Base-by-base conservation (phyloP, 2,888 invertebrate species). In the Melieria picta region DNA sequence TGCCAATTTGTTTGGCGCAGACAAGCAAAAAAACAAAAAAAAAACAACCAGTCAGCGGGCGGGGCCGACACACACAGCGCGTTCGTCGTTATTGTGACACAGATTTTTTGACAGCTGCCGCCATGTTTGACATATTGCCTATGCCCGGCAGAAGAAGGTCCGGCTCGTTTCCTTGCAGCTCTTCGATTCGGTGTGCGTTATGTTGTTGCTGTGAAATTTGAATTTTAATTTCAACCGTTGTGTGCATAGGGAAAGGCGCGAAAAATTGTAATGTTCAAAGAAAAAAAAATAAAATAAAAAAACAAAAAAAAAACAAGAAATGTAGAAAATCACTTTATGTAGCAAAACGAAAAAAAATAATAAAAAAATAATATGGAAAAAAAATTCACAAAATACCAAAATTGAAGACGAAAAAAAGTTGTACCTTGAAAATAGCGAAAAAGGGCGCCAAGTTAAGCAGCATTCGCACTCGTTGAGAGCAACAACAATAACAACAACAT, bases 41-140 rank as follows among this genome's bases (percentile, higher is more conserved):
- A 52, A 11, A 52, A 5, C 5, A 5, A 58, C 9, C 9, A n/a
- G 57, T 57, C 7, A 5, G 10, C 10, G 10, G 5, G 5, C 10
- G 13, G 13, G 10, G 13, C 11, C 11, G 30, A 30, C 30, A 30
- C 30, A 3, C 30, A 30, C 30, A 30, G 30, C 30, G 30, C 30
- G 30, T 30, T 30, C 30, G 30, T 30, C 30, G 30, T 30, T 3
- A 30, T 52, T 57, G 48, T 65, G 60, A 13, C 65, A 65, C 55
- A 71, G 65, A 71, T 71, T 71, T 71, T 65, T 55, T 71, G 71
- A 71, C 71, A 65, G 71, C 65, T 65, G 65, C 61, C 61, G 60
- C 48, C 65, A 30, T 55, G 42, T 64, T 70, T 71, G 71, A 71
- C 71, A 71, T 71, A 71, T 71, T 71, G 60, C 55, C 60, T 60